Evolutionary conservation across 2,113 vertebrate genomes (phyloP).

Genomic region (Aleadryas rufinucha): DNA sequence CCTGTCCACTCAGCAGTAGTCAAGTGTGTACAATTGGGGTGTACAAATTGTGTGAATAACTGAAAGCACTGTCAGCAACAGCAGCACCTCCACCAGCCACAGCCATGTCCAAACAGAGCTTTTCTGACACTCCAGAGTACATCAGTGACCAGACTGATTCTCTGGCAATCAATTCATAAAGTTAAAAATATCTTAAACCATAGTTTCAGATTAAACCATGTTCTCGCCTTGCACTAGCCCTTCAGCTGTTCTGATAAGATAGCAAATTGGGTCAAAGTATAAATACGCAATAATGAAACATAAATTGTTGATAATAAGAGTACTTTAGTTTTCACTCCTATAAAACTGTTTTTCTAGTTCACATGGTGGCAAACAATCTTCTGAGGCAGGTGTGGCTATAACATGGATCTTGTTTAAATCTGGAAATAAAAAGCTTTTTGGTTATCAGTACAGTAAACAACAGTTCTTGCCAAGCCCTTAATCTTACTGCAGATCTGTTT

Average conservation of each 20-base stretch:
- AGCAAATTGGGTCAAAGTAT: conserved; percentile 1
- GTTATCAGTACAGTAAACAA: not conserved
- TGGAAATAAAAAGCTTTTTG: not conserved
- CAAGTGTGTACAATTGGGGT: not conserved
- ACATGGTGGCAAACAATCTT: not conserved
- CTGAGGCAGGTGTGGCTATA: not conserved
- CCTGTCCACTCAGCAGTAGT: not conserved
- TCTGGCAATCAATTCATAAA: not conserved
- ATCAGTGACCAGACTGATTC: not conserved
- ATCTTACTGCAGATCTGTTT: not conserved
- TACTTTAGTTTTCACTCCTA: not conserved
- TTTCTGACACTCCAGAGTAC: not conserved
- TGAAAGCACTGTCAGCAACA: not conserved
- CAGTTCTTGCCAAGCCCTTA: not conserved
- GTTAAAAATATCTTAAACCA: not conserved
- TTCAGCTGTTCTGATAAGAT: not conserved
- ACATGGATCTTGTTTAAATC: not conserved
- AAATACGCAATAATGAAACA: not conserved
- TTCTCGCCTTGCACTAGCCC: not conserved
- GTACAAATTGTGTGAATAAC: not conserved
- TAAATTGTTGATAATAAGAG: not conserved
- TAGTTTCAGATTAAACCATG: not conserved
- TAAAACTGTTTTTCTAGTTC: not conserved
- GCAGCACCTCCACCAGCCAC: not conserved
- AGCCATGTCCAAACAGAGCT: not conserved